Evolutionary conservation across 1,140 invertebrate species (phyloP), one percentile per base, ranked within the genome.

Genomic region (Mactra quadrangularis): DNA sequence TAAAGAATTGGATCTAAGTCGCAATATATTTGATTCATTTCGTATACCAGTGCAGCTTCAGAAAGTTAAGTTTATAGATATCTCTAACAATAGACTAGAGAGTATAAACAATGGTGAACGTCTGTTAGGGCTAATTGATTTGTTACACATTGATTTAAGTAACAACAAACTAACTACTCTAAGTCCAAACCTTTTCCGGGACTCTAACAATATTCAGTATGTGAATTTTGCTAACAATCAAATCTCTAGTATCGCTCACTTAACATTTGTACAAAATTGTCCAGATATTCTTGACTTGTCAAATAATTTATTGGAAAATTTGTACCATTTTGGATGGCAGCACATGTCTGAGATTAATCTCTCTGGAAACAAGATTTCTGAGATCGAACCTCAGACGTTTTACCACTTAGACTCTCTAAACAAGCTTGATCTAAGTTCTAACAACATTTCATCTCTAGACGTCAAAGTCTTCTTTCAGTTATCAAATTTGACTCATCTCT

Each of bases 311-410:
- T 19, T 82, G 4, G 68, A 50, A 15, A 38, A 25, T 27, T 33
- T 82, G 15, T 25, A 64, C 52, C 66, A 82, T 72, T 71, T 71
- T 62, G 78, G 78, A 31, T 82, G 78, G 78, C 17, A 82, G 31
- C 25, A 72, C 57, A 17, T 82, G 6, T 9, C 1, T 0, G 53
- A 31, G 25, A 71, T 82, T 15, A 35, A 59, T 47, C 57, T 82
- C 4, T 50, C 27, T 2, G 19, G 45, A 33, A 82, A 82, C 25
- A 52, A 4, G 3, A 82, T 82, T 27, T 41, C 55, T 33, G 41
- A 47, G 47, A 50, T 82, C 47, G 66, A 82, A 19, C 50, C 50
- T n/a, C 78, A 82, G 29, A 38, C 78, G 11, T 82, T 82, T 45
- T 82, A 50, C 45, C 59, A 59, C 53, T 53, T 82, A 13, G 29